Base-by-base conservation (phyloP, 2,888 invertebrate species). In the Nemurella pictetii region DNA sequence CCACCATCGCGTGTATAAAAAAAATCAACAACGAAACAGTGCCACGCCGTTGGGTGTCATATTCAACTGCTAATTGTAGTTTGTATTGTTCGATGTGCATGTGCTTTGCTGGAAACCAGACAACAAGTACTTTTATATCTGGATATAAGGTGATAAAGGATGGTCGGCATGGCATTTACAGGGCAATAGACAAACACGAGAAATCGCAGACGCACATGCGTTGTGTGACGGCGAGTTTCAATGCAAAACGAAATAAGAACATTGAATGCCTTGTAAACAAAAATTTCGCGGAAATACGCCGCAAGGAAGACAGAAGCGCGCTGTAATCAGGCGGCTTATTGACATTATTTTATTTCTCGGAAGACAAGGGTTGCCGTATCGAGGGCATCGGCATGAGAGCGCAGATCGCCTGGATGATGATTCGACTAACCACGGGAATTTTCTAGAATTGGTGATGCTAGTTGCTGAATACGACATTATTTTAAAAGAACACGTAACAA, bases 351-450 rank as follows among this genome's bases (percentile, higher is more conserved):
- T 75, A 26, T 75, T 75, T 75, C 3, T 75, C 15, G 27, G 75
- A 27, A 75, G 75, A 75, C 75, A 75, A 75, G 75, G 75, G 3
- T 9, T 75, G 7, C 75, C 75, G 25, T 75, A 75, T 75, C 75
- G 75, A 4, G 75, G 75, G 32, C 32, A 32, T 73, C n/a, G n/a
- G 25, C n/a, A 73, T 73, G 77, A 77, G 26, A 26, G 25, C 26
- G 77, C 77, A 27, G 12, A 28, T 28, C 15, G 28, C 29, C 77
- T 77, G 5, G 77, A 77, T 77, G 77, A 77, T 26, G 27, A 28
- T 77, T 28, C 77, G n/a, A 80, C n/a, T 3, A 32, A 80, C n/a
- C 80, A 80, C 25, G 80, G 80, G 7, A 80, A 80, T 32, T 80
- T 80, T 32, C 32, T 80, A 12, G 80, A 80, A 29, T n/a, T 80